Conservation (phyloP, 2,113 vertebrate genomes). For the Rhegmatorhina hoffmannsi region DNA sequence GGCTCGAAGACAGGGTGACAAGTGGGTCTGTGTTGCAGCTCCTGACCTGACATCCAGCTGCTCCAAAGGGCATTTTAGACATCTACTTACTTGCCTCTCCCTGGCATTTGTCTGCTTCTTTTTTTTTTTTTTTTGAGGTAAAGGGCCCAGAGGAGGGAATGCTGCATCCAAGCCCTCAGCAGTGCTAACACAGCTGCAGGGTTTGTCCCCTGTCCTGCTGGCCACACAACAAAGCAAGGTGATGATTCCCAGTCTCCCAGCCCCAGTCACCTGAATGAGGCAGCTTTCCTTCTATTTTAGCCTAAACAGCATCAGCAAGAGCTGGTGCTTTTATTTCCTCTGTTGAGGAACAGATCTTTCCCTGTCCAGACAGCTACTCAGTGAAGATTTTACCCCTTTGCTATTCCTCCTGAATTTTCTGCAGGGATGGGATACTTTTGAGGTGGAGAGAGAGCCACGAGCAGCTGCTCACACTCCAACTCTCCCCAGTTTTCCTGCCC, state of each 20-base stretch:
- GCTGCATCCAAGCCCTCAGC: neutral
- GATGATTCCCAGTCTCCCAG: neutral
- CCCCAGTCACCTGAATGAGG: neutral
- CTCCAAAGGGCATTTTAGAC: neutral
- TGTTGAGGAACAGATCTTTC: neutral
- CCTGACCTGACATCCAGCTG: constrained; percentile 31
- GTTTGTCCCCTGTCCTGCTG: neutral
- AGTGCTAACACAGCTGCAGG: neutral
- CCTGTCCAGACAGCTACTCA: neutral
- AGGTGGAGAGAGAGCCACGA: neutral
- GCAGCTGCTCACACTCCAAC: neutral
- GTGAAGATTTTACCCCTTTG: neutral
- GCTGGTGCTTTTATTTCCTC: neutral
- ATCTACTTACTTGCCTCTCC: constrained; percentile 7
- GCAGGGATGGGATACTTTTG: neutral
- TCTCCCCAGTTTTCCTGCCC: neutral
- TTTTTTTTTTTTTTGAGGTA: neutral
- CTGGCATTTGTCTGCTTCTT: neutral
- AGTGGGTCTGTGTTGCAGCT: neutral
- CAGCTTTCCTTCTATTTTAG: neutral
- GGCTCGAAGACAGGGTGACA: neutral
- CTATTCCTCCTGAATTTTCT: neutral
- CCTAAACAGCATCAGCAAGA: neutral
- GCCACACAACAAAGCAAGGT: neutral
- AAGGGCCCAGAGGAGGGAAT: neutral